These are phyloP conservation scores for Syngnathus scovelli DNA, from an alignment of 2,113 vertebrate genomes.

Conservation along the genomic window DNA sequence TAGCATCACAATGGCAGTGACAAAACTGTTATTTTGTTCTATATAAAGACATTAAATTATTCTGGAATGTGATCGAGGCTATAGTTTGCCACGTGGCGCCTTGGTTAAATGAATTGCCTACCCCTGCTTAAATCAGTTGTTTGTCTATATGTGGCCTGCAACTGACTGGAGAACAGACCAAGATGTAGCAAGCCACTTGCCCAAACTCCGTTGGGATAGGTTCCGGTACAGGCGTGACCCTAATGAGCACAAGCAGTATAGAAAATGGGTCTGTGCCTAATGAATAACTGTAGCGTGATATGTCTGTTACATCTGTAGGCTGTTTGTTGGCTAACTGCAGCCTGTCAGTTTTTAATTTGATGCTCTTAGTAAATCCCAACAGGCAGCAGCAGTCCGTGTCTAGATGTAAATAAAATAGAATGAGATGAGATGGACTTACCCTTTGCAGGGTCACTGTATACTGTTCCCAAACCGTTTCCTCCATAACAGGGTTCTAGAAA, in stretches of 20 bases:
- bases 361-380: neutral
- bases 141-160: neutral
- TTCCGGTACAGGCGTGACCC: neutral
- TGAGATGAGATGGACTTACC: conserved; percentile 67
- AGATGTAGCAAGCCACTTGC: neutral
- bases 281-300: neutral
- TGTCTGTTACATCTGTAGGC: neutral
- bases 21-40: too few species aligned
- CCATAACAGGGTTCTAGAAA: conserved; percentile 77
- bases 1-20: too few species aligned
- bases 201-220: neutral
- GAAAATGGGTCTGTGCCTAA: neutral
- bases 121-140: neutral
- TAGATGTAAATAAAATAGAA: conserved; percentile 8
- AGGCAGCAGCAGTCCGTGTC: neutral
- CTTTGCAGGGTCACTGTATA: conserved; percentile 93
- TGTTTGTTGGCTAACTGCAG: neutral
- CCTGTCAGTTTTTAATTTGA: neutral
- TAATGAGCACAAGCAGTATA: neutral
- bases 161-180: neutral
- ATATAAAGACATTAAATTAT: too few species aligned
- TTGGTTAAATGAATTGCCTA: neutral
- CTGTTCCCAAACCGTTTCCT: conserved; percentile 97
- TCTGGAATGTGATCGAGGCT: neutral
- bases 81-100: neutral